Percentiles rank a stretch among this genome's conserved stretches.
Conservation (phyloP, 2,113 vertebrate genomes). For the Mus pahari region DNA sequence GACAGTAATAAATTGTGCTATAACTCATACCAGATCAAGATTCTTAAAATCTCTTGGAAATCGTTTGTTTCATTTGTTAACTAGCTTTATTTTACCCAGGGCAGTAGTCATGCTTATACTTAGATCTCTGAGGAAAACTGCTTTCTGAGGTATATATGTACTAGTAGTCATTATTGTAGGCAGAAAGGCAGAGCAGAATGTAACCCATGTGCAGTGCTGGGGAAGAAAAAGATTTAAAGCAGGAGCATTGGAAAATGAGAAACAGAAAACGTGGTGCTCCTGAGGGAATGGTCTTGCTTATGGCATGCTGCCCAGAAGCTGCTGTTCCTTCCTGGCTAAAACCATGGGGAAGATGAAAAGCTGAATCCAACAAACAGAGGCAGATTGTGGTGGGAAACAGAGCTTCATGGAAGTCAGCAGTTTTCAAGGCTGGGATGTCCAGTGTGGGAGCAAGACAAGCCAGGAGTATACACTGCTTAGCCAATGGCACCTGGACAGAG, state of each 20-base stretch:
- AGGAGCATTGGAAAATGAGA: slow-evolving; percentile 71
- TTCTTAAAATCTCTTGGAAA: slow-evolving; percentile 54
- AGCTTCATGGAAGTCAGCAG: slow-evolving; percentile 56
- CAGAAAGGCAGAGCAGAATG: slow-evolving; percentile 8
- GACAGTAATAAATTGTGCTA: background rate
- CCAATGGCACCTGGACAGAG: background rate
- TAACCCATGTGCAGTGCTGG: background rate
- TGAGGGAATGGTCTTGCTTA: slow-evolving; percentile 62
- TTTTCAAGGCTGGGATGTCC: slow-evolving; percentile 41
- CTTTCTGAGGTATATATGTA: background rate
- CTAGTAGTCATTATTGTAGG: background rate
- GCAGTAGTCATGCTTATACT: background rate
- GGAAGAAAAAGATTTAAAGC: slow-evolving; percentile 62
- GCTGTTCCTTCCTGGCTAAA: slow-evolving; percentile 70
- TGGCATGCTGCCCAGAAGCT: slow-evolving; percentile 74
- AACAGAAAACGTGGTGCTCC: slow-evolving; percentile 65
- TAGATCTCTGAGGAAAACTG: background rate
- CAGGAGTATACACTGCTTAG: background rate
- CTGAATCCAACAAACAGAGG: slow-evolving; percentile 64
- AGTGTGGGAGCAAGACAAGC: background rate
- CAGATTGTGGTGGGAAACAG: slow-evolving; percentile 67
- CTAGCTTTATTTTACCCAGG: slow-evolving; percentile 49
- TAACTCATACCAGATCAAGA: background rate
- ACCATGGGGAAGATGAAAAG: slow-evolving; percentile 70
- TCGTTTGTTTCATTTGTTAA: slow-evolving; percentile 8